A percentile compares a stretch with the other conserved stretches of the same genome.
Conservation (phyloP, 2,888 invertebrate species). For the Orthosia incerta region DNA sequence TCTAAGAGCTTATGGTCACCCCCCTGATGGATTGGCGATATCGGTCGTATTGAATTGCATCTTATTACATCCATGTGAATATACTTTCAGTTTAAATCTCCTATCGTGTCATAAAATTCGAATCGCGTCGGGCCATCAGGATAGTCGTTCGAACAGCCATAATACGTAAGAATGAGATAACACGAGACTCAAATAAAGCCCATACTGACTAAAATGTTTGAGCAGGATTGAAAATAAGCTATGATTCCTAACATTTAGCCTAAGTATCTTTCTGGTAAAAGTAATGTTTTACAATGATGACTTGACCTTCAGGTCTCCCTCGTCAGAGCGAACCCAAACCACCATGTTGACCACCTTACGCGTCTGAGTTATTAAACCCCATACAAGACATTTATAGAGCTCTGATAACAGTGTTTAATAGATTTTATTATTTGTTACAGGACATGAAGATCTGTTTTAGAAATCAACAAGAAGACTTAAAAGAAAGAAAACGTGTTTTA, state of each 20-base stretch:
- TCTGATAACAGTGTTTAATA: not conserved
- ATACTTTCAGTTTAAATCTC: no score
- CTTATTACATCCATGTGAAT: no score
- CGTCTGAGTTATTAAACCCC: slow-evolving; percentile 74
- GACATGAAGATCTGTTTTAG: not conserved
- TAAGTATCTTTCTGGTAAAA: no score
- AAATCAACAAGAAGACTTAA: no score
- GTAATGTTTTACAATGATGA: slow-evolving; percentile 78
- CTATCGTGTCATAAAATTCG: no score
- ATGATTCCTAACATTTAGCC: no score
- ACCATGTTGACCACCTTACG: slow-evolving; percentile 80
- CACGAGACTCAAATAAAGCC: not conserved
- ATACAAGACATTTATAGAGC: not conserved
- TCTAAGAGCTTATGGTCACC: no score
- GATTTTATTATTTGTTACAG: slow-evolving; percentile 27
- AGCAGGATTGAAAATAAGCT: no score
- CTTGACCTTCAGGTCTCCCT: slow-evolving; percentile 87
- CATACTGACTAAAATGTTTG: no score
- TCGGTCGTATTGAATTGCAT: no score
- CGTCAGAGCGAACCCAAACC: slow-evolving; percentile 85
- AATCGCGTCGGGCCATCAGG: no score
- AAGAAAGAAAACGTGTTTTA: not conserved
- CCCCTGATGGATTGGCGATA: no score
- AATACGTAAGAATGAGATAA: not conserved
- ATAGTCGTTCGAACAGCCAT: not conserved